Evolutionary conservation across 2,888 invertebrate species (phyloP), one percentile per base, ranked within the genome.

Genomic region (Ochropleura plecta): DNA sequence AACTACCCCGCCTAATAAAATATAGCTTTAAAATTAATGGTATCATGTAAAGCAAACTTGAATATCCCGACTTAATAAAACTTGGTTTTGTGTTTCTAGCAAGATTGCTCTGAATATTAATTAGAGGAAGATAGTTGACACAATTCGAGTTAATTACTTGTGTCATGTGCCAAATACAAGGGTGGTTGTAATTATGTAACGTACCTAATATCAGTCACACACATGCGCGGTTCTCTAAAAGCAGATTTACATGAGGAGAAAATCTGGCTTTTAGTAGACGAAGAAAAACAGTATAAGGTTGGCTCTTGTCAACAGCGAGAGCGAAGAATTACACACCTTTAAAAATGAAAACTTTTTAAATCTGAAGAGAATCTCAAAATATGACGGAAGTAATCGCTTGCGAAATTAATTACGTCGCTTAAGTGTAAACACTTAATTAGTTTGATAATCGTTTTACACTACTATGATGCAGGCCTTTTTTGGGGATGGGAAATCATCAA

Each of bases 1-100:
- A 78, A 80, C 75, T 72, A 65, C 80, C 75, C 63, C 46, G 63
- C 70, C 78, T 77, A 80, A 78, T 80, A 82, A 80, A 87, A 76
- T 84, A 84, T 77, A 77, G 76, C 80, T 63, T 77, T 70, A 73
- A 75, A 80, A 86, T 86, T 80, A 78, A 82, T 86, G 75, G 67
- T 44, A 72, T 51, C 68, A 66, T 75, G 78, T 79, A 76, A 81
- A 77, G 48, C 71, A 63, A 78, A 80, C 78, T 78, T 75, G 70
- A 65, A 77, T 73, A 76, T 73, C 40, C 73, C 48, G 42, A 51
- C 44, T 72, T 62, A 73, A 73, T 70, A 80, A 82, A 80, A 73
- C 65, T 74, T 42, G 70, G 51, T 64, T 67, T 68, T 66, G 55
- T 66, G 49, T 60, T 76, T 48, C 48, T 18, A 62, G 53, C 46